These are phyloP conservation scores for Volucella inanis DNA, from an alignment of 2,888 invertebrate species.

Conservation along the genomic window DNA sequence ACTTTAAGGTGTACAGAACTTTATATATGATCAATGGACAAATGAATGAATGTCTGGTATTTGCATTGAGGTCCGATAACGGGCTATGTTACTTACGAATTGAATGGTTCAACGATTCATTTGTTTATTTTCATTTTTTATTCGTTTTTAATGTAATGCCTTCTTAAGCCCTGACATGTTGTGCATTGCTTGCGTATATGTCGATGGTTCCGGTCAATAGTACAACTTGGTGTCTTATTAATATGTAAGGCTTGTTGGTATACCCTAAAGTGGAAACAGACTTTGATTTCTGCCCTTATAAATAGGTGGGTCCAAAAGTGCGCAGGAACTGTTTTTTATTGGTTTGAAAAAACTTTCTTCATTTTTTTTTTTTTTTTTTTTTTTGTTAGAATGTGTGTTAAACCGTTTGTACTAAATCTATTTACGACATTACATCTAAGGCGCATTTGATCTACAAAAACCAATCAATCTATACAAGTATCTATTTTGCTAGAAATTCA, in stretches of 20 bases:
- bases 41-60: conserved; percentile 29
- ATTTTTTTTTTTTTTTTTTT: conserved; percentile 33
- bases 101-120: conserved; percentile 47
- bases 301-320: not conserved
- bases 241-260: conserved; percentile 41
- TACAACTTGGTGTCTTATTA: conserved; percentile 29
- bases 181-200: conserved; percentile 34
- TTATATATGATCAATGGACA: conserved; percentile 57
- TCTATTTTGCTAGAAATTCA: too few relatives aligned
- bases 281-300: too few relatives aligned
- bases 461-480: not conserved
- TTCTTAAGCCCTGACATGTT: not conserved
- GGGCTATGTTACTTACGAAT: conserved; percentile 38
- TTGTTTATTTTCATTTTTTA: conserved; percentile 24
- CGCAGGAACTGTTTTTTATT: conserved; percentile 62
- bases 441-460: too few relatives aligned
- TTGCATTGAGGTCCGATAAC: conserved; percentile 63
- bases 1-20: conserved; percentile 14
- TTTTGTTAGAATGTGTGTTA: conserved; percentile 38
- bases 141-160: conserved; percentile 11
- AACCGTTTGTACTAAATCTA: not conserved
- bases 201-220: conserved; percentile 59
- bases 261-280: conserved; percentile 15
- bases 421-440: too few relatives aligned
- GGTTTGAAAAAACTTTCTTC: conserved; percentile 50